A percentile compares a stretch with the other conserved stretches of the same genome.
These are phyloP conservation scores for Lycaon pictus DNA, from an alignment of 2,113 vertebrate genomes.

Conservation along the genomic window DNA sequence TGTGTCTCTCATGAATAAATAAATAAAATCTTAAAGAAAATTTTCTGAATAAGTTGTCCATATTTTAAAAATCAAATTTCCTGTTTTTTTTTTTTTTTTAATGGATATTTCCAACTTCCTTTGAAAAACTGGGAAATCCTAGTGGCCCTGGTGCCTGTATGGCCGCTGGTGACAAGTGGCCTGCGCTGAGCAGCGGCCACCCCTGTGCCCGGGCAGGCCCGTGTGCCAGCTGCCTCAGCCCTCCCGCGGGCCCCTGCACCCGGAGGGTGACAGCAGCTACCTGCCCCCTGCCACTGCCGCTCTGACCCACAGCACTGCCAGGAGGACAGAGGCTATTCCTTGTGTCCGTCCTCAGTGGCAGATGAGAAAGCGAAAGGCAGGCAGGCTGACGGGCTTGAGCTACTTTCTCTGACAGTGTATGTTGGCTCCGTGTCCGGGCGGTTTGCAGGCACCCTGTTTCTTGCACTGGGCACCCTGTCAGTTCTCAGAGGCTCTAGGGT, in stretches of 20 bases:
- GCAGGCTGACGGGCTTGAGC: neutral
- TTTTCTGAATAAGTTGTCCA: neutral
- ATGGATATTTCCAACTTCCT: constrained; percentile 23
- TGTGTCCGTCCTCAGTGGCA: neutral
- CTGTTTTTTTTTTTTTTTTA: neutral
- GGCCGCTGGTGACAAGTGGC: neutral
- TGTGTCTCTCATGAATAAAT: too few species aligned
- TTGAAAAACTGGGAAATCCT: neutral
- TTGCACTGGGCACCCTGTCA: neutral
- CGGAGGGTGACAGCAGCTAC: neutral
- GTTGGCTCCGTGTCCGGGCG: too few species aligned
- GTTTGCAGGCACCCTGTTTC: neutral
- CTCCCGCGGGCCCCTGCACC: neutral
- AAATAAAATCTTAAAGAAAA: too few species aligned
- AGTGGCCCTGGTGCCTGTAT: neutral
- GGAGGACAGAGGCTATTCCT: neutral
- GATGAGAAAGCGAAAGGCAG: too few species aligned
- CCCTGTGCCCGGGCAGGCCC: neutral
- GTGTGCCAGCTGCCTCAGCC: accelerated
- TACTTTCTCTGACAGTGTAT: accelerated
- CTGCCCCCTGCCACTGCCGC: accelerated
- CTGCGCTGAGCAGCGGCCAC: neutral
- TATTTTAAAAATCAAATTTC: neutral
- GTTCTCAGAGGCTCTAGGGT: neutral
- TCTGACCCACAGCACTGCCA: neutral